Percentiles rank a stretch among this genome's conserved stretches.
These are phyloP conservation scores for Parauchenoglanis ngamensis DNA, from an alignment of 2,797 vertebrate species.

Conservation along the genomic window DNA sequence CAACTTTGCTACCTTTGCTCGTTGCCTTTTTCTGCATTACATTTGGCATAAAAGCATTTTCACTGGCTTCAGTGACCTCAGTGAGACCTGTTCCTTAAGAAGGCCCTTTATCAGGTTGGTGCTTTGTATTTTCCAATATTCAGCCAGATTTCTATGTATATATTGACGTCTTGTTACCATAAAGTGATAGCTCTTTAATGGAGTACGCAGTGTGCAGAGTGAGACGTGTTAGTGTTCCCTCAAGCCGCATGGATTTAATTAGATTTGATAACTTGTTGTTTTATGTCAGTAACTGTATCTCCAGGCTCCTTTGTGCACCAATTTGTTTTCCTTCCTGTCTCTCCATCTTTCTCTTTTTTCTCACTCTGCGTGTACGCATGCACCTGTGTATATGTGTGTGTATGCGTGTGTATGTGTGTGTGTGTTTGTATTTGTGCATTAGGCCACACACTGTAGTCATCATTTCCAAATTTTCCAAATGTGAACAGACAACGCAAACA, in stretches of 20 bases:
- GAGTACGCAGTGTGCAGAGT: constrained; percentile 40
- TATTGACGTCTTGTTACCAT: constrained; percentile 55
- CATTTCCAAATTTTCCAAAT: constrained; percentile 61
- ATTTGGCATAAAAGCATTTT: background rate
- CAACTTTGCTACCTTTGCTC: background rate
- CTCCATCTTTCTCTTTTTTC: constrained; percentile 48
- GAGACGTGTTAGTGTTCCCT: constrained; percentile 51
- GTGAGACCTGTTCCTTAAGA: background rate
- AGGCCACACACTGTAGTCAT: constrained; percentile 53
- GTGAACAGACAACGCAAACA: constrained; percentile 61
- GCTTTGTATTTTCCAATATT: background rate
- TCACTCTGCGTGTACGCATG: constrained; percentile 33
- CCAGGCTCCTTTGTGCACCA: constrained; percentile 48
- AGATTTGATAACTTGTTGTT: constrained; percentile 59
- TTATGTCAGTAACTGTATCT: constrained; percentile 59
- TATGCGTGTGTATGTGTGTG: constrained; percentile 34
- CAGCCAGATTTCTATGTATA: constrained; percentile 33
- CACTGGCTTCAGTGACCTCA: background rate
- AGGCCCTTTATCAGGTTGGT: background rate
- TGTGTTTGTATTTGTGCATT: constrained; percentile 38
- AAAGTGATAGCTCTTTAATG: constrained; percentile 58
- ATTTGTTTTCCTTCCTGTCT: constrained; percentile 53
- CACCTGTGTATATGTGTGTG: constrained; percentile 31
- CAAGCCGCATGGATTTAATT: constrained; percentile 56
- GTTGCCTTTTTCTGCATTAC: background rate